These are phyloP conservation scores for Eleutherodactylus coqui DNA, from an alignment of 2,797 vertebrate genomes.

Conservation along the genomic window DNA sequence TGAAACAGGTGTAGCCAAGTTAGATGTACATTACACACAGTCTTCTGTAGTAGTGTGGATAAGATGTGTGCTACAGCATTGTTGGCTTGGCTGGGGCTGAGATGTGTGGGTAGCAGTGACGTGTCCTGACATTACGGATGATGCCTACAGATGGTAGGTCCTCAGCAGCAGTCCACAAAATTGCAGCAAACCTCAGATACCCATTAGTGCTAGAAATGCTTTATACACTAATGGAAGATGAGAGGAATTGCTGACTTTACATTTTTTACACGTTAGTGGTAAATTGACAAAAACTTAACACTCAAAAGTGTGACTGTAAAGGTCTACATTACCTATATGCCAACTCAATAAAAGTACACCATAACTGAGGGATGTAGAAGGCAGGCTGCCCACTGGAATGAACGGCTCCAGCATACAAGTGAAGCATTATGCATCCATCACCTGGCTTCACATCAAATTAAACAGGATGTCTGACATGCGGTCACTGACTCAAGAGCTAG, in stretches of 20 bases:
- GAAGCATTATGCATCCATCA: conserved; percentile 61
- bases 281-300: not conserved
- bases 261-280: not conserved
- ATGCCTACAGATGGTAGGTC: not conserved
- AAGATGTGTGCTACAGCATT: not conserved
- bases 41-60: not conserved
- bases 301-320: not conserved
- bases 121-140: not conserved
- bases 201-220: not conserved
- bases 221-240: not conserved
- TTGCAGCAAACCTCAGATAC: not conserved
- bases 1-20: too few relatives aligned
- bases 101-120: not conserved
- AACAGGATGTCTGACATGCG: conserved; percentile 59
- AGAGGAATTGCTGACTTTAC: not conserved
- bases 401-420: conserved; percentile 61
- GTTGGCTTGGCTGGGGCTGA: not conserved
- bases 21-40: too few relatives aligned
- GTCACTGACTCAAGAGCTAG: conserved; percentile 8
- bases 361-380: not conserved
- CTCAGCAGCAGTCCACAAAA: not conserved
- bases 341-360: not conserved
- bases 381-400: not conserved
- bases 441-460: conserved; percentile 67
- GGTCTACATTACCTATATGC: not conserved